Percentiles rank a stretch among this genome's conserved stretches.
Evolutionary conservation across 2,797 vertebrate genomes (phyloP).

Genomic region (Cuniculus paca): DNA sequence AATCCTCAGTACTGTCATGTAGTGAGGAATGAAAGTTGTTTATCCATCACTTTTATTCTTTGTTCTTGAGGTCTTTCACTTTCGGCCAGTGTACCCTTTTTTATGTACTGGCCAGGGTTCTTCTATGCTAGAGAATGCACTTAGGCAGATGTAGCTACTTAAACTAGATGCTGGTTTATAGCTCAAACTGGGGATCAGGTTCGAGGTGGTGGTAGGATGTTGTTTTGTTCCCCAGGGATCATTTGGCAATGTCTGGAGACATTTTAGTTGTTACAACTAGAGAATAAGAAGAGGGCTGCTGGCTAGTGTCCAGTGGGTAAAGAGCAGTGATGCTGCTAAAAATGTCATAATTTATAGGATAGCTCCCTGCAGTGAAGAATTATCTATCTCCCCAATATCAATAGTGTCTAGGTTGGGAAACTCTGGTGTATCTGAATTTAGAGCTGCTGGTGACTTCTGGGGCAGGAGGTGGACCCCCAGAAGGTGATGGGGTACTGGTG

Average conservation of each 20-base stretch:
- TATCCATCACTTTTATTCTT: neutral
- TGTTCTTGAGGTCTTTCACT: neutral
- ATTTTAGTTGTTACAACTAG: slow-evolving; percentile 5
- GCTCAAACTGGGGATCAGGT: neutral
- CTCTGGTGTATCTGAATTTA: neutral
- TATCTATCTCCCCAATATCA: neutral
- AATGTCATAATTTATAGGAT: neutral
- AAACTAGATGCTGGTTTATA: neutral
- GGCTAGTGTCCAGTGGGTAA: neutral
- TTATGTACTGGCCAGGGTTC: neutral
- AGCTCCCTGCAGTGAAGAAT: neutral
- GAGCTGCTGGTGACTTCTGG: neutral
- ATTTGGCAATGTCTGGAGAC: neutral
- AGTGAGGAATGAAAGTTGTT: neutral
- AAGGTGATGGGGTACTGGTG: neutral
- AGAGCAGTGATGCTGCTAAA: neutral
- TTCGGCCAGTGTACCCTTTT: neutral
- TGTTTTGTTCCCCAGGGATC: neutral
- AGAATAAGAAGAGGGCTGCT: neutral
- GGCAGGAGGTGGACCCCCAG: neutral
- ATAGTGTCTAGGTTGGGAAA: neutral
- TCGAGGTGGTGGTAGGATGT: neutral
- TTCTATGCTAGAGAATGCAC: neutral
- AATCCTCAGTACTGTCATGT: neutral
- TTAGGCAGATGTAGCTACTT: neutral